phyloP scores from a whole-genome alignment of 2,797 vertebrate genomes.

The Todus mexicanus region DNA sequence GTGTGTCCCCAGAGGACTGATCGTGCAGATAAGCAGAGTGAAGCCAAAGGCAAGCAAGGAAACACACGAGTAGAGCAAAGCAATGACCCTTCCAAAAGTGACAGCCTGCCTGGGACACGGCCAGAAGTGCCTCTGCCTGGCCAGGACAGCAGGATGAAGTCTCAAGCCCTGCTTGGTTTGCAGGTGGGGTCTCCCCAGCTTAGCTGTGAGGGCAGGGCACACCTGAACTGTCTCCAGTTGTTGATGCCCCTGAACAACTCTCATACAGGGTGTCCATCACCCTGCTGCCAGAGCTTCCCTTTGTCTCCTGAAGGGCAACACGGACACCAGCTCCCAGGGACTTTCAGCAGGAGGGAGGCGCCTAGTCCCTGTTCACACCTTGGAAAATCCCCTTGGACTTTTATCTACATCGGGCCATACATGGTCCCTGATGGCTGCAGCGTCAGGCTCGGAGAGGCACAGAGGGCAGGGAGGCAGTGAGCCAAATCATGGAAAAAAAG shows the following conservation, averaged over 20 bases:
- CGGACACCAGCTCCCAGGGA: neutral
- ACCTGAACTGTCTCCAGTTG: neutral
- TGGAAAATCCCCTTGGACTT: neutral
- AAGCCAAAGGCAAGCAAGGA: neutral
- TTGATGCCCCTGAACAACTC: neutral
- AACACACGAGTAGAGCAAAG: neutral
- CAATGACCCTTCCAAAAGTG: neutral
- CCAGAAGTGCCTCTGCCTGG: neutral
- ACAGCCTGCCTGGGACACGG: neutral
- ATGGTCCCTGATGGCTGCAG: neutral
- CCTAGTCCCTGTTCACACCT: neutral
- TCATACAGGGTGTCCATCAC: rapidly evolving
- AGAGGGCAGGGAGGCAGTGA: neutral
- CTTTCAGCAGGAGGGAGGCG: neutral
- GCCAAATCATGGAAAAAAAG: neutral
- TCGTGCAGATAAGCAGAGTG: neutral
- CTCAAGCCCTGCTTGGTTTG: neutral
- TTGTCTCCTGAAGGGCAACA: neutral
- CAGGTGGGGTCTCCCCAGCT: neutral
- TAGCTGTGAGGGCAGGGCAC: rapidly evolving
- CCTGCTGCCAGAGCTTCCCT: rapidly evolving
- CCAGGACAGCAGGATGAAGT: neutral
- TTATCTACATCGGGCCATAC: neutral
- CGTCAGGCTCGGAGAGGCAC: neutral
- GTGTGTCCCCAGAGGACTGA: neutral